phyloP scores from a whole-genome alignment of 2,888 invertebrate genomes.

The Drosophila longiperda region DNA sequence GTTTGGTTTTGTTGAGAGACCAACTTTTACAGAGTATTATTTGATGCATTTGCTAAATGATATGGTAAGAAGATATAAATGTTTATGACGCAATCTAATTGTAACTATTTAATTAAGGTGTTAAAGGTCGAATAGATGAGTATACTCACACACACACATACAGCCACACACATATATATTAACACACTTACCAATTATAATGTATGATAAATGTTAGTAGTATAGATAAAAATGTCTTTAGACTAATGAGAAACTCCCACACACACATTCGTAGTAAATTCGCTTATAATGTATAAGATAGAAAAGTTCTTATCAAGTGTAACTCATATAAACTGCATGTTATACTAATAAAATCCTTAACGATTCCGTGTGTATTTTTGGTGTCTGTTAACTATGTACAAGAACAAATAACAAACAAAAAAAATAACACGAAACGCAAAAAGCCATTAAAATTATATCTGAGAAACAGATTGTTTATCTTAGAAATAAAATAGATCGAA shows the following conservation, averaged over 20 bases:
- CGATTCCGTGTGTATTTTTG: conserved; percentile 63
- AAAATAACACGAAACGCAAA: conserved; percentile 12
- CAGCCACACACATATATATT: conserved; percentile 6
- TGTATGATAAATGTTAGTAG: conserved; percentile 54
- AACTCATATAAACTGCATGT: conserved; percentile 48
- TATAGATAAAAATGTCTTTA: conserved; percentile 40
- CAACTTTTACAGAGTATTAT: conserved; percentile 60
- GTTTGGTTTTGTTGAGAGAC: conserved; percentile 49
- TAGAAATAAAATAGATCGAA: conserved; percentile 17
- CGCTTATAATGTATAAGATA: conserved; percentile 18
- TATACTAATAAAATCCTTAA: conserved; percentile 37
- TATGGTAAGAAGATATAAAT: conserved; percentile 37
- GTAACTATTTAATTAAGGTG: conserved; percentile 54
- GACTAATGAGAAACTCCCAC: conserved; percentile 17
- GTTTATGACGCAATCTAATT: conserved; percentile 70
- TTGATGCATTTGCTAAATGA: conserved; percentile 52
- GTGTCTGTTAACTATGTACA: conserved; percentile 65
- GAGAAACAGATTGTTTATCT: conserved; percentile 19
- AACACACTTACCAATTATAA: conserved; percentile 13
- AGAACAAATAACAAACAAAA: conserved; percentile 24
- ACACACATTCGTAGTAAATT: conserved; percentile 15
- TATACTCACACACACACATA: conserved; percentile 1
- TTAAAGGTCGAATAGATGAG: conserved; percentile 51
- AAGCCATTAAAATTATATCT: conserved; percentile 23
- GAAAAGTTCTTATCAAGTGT: conserved; percentile 42